A percentile compares a stretch with the other conserved stretches of the same genome.
Evolutionary conservation across 2,888 invertebrate genomes (phyloP).

Genomic region (Catotricha subobsoleta): DNA sequence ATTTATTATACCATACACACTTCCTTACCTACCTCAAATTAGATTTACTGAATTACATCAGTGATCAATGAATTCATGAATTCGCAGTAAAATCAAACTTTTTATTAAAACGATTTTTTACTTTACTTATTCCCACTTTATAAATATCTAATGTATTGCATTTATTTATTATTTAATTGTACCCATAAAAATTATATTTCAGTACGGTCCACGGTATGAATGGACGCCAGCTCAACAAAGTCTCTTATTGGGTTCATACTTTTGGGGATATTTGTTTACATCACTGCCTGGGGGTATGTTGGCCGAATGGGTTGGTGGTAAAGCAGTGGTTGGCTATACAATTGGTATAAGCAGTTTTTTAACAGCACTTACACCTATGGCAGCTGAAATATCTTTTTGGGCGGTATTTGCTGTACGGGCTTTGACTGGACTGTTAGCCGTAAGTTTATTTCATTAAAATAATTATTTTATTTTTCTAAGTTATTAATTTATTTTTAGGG

Average conservation of each 20-base stretch:
- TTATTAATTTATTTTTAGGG: slow-evolving; percentile 28
- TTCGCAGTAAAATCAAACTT: too few species aligned
- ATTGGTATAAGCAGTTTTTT: slow-evolving; percentile 34
- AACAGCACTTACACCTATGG: slow-evolving; percentile 41
- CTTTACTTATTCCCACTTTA: too few species aligned
- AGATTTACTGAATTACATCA: too few species aligned
- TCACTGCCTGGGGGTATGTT: slow-evolving; percentile 45
- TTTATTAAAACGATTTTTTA: too few species aligned
- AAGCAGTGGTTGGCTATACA: slow-evolving; percentile 37
- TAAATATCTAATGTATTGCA: neutral
- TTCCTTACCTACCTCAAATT: too few species aligned
- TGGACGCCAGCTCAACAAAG: slow-evolving; percentile 47
- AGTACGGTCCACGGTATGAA: slow-evolving; percentile 33
- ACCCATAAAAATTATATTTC: slow-evolving; percentile 11
- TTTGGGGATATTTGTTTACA: slow-evolving; percentile 49
- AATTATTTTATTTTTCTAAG: neutral
- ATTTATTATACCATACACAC: too few species aligned
- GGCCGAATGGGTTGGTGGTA: slow-evolving; percentile 46
- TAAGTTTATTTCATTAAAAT: slow-evolving; percentile 23
- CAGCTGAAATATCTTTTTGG: slow-evolving; percentile 37
- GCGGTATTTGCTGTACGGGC: slow-evolving; percentile 39
- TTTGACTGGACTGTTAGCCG: slow-evolving; percentile 42
- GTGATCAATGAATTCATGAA: too few species aligned
- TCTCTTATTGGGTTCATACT: slow-evolving; percentile 44
- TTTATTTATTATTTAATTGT: neutral